Percentiles rank a stretch among this genome's conserved stretches.
Conservation (phyloP, 1,140 invertebrate genomes). For the Pemphigus obesinymphae region DNA sequence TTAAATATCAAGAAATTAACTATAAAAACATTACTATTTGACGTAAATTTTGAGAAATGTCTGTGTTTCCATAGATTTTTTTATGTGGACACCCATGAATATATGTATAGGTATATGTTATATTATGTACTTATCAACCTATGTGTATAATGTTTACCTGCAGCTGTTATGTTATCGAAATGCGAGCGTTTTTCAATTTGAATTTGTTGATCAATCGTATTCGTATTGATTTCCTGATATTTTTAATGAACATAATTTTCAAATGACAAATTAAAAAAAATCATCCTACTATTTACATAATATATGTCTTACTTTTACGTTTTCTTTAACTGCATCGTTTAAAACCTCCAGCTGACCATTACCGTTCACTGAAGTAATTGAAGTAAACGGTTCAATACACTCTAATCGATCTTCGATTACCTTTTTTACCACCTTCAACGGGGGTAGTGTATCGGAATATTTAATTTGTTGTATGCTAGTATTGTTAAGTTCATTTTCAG, state of each 20-base stretch:
- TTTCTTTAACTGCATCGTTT: background rate
- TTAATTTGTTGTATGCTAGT: background rate
- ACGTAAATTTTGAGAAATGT: too few species aligned
- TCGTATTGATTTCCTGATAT: background rate
- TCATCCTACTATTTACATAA: background rate
- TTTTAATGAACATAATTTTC: too few species aligned
- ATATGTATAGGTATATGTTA: too few species aligned
- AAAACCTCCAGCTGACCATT: background rate
- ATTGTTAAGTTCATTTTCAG: background rate
- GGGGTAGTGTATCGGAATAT: background rate
- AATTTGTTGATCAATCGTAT: background rate
- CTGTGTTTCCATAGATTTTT: too few species aligned
- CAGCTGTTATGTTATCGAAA: background rate
- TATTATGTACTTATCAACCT: too few species aligned
- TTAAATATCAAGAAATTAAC: too few species aligned
- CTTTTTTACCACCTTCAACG: constrained; percentile 7
- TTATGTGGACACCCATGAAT: too few species aligned
- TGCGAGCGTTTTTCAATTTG: background rate
- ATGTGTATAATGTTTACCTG: too few species aligned
- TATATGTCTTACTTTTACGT: background rate
- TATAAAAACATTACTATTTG: too few species aligned
- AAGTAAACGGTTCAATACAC: background rate
- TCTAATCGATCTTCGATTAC: constrained; percentile 1
- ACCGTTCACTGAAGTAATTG: background rate
- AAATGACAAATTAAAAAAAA: too few species aligned